Conservation (phyloP, 2,888 invertebrate species). For the Ochropleura plecta region DNA sequence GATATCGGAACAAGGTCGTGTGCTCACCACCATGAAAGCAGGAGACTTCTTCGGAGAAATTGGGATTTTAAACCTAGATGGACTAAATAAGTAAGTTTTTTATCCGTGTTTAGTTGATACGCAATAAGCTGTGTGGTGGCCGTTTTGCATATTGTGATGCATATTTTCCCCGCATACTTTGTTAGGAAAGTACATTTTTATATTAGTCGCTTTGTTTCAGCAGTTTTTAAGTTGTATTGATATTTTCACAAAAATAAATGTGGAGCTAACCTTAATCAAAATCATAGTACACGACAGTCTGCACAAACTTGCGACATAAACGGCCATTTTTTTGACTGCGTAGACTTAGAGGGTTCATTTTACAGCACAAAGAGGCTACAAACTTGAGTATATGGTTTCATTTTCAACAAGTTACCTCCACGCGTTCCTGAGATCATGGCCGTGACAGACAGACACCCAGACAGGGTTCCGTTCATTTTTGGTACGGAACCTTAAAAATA, state of each 20-base stretch:
- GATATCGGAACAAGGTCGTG: slow-evolving; percentile 97
- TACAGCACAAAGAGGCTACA: too few species aligned
- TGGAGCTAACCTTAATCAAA: background rate
- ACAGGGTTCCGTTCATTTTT: too few species aligned
- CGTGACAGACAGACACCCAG: too few species aligned
- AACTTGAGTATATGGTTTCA: too few species aligned
- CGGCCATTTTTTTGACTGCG: too few species aligned
- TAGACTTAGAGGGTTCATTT: too few species aligned
- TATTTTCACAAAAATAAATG: background rate
- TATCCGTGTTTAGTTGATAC: background rate
- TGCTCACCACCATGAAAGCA: slow-evolving; percentile 98
- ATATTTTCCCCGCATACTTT: background rate
- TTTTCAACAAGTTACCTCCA: too few species aligned
- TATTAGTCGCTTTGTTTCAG: background rate
- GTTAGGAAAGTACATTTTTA: background rate
- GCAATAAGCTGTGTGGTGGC: background rate
- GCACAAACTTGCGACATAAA: too few species aligned
- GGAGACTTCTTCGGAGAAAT: slow-evolving; percentile 99
- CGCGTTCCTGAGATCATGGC: too few species aligned
- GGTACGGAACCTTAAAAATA: too few species aligned
- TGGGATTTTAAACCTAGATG: slow-evolving; percentile 98
- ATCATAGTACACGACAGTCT: background rate
- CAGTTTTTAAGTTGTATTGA: background rate
- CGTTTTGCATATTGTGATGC: background rate
- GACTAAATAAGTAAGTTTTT: slow-evolving; percentile 95